A percentile compares a stretch with the other conserved stretches of the same genome.
Evolutionary conservation across 2,888 invertebrate species (phyloP).

Genomic region (Agrotis ipsilon): DNA sequence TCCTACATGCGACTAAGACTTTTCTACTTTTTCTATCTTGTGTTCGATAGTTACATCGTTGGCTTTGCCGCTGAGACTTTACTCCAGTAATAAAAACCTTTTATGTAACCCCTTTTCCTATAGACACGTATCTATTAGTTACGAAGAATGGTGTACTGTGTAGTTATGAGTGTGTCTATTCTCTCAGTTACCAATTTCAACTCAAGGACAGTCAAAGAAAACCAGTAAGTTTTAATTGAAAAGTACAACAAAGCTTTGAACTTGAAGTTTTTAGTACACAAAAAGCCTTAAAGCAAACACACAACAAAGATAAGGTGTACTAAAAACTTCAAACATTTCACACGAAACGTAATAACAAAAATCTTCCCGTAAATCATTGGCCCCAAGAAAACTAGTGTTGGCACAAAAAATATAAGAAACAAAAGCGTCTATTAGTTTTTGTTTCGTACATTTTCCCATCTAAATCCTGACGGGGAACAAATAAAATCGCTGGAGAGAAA

Average conservation of each 20-base stretch:
- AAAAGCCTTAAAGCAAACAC: conserved; percentile 48
- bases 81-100: conserved; percentile 18
- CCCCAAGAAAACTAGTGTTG: conserved; percentile 53
- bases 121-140: conserved; percentile 1
- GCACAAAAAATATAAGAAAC: conserved; percentile 52
- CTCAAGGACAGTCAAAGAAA: not conserved
- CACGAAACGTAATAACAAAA: conserved; percentile 59
- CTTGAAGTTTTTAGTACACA: conserved; percentile 36
- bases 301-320: conserved; percentile 47
- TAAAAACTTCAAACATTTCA: conserved; percentile 59
- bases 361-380: conserved; percentile 65
- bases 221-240: conserved; percentile 28
- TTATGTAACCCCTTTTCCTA: conserved; percentile 16
- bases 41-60: conserved; percentile 34
- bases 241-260: conserved; percentile 20
- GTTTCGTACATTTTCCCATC: conserved; percentile 65
- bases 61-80: conserved; percentile 24
- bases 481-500: conserved; percentile 68
- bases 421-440: conserved; percentile 64
- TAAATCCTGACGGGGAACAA: conserved; percentile 64
- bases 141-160: not conserved
- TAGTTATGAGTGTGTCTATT: not conserved
- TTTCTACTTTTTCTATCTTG: conserved; percentile 52
- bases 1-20: conserved; percentile 32
- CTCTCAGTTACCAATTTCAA: not conserved